These are phyloP conservation scores for Scaptodrosophila lebanonensis DNA, from an alignment of 1,140 invertebrate species.

Conservation along the genomic window DNA sequence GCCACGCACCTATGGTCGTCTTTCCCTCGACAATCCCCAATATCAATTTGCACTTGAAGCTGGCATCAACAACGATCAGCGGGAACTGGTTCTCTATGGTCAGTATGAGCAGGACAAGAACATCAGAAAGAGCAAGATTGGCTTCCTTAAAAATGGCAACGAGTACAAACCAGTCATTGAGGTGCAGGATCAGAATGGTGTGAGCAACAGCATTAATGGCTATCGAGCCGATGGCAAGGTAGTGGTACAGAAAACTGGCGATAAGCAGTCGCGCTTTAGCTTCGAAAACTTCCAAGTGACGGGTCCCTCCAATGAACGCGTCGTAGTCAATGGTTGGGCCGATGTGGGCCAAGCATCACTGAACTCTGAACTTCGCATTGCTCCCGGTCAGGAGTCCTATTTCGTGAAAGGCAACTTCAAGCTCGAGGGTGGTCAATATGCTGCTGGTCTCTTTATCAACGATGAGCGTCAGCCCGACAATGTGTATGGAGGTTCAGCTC, in stretches of 20 bases:
- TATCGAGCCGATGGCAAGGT: slow-evolving; percentile 80
- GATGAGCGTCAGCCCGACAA: slow-evolving; percentile 47
- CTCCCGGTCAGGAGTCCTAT: slow-evolving; percentile 40
- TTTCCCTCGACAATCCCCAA: slow-evolving; percentile 49
- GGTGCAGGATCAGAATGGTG: slow-evolving; percentile 80
- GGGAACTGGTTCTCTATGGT: slow-evolving; percentile 70
- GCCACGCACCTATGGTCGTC: slow-evolving; percentile 42
- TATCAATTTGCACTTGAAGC: slow-evolving; percentile 54
- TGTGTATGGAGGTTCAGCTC: slow-evolving; percentile 47
- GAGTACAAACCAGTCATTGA: slow-evolving; percentile 85
- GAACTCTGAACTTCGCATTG: slow-evolving; percentile 40
- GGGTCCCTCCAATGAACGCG: slow-evolving; percentile 73
- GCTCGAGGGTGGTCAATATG: slow-evolving; percentile 46
- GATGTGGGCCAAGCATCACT: slow-evolving; percentile 33
- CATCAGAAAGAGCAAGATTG: slow-evolving; percentile 81
- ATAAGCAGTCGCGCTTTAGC: slow-evolving; percentile 78
- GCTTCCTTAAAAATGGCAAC: slow-evolving; percentile 80
- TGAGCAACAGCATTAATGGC: slow-evolving; percentile 76
- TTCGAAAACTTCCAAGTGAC: slow-evolving; percentile 80
- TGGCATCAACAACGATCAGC: slow-evolving; percentile 54
- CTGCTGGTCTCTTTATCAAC: slow-evolving; percentile 49
- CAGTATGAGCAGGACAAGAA: slow-evolving; percentile 80
- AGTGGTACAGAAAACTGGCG: slow-evolving; percentile 77
- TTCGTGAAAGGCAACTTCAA: slow-evolving; percentile 51
- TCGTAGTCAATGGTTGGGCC: slow-evolving; percentile 79